Percentiles rank a stretch among this genome's conserved stretches.
phyloP scores from a whole-genome alignment of 1,140 invertebrate genomes.

The Drosophila baimaii region DNA sequence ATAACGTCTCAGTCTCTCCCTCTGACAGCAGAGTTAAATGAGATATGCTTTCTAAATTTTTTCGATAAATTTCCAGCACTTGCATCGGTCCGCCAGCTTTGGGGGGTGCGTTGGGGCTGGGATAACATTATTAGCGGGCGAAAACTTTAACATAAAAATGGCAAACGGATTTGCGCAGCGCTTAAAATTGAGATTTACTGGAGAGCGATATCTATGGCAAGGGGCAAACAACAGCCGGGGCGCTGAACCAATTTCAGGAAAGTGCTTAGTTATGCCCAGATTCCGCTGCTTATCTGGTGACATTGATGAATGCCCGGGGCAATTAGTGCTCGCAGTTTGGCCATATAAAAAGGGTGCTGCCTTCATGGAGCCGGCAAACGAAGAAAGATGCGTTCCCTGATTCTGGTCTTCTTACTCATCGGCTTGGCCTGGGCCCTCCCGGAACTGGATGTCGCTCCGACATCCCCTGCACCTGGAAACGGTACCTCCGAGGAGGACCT shows the following conservation, averaged over 20 bases:
- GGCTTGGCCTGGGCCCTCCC: conserved; percentile 8
- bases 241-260: conserved; percentile 40
- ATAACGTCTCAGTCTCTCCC: conserved; percentile 54
- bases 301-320: conserved; percentile 40
- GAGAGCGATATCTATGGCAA: conserved; percentile 66
- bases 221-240: conserved; percentile 16
- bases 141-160: conserved; percentile 72
- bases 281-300: conserved; percentile 36
- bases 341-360: conserved; percentile 29
- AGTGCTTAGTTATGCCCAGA: conserved; percentile 33
- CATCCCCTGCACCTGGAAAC: conserved; percentile 20
- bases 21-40: conserved; percentile 75
- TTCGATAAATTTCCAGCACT: conserved; percentile 71
- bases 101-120: not conserved
- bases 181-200: conserved; percentile 79
- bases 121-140: conserved; percentile 72
- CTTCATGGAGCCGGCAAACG: not conserved
- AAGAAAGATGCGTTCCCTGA: conserved; percentile 35
- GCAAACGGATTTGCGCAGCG: conserved; percentile 75
- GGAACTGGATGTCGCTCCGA: not conserved
- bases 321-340: conserved; percentile 22
- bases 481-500: conserved; percentile 4
- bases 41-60: conserved; percentile 82
- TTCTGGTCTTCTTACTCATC: conserved; percentile 22
- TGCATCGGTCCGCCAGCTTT: conserved; percentile 6